Evolutionary conservation across 2,888 invertebrate species (phyloP).

Genomic region (Bombylius discolor): DNA sequence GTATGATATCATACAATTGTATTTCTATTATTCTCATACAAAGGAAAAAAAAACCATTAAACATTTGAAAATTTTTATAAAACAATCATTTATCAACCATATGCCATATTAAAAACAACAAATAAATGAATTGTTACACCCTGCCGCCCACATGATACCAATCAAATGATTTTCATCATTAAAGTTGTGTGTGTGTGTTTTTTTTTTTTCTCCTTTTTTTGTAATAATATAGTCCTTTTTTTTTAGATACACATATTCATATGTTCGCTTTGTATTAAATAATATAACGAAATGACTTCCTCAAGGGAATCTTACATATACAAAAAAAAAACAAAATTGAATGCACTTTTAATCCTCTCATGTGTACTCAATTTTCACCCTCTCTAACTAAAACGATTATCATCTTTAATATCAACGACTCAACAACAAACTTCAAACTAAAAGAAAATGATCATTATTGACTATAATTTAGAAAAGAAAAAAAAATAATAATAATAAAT

Average conservation of each 20-base stretch:
- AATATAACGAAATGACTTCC: background rate
- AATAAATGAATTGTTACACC: conserved; percentile 3
- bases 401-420: background rate
- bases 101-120: background rate
- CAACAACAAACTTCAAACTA: background rate
- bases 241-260: background rate
- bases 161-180: conserved; percentile 32
- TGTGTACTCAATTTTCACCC: conserved; percentile 29
- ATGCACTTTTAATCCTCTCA: conserved; percentile 33
- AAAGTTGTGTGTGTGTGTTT: conserved; percentile 7
- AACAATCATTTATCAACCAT: background rate
- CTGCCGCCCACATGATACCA: conserved; percentile 28
- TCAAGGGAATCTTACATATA: conserved; percentile 8
- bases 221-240: background rate
- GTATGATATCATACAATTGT: no score
- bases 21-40: no score
- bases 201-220: background rate
- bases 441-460: no score
- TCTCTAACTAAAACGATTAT: conserved; percentile 26
- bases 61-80: background rate
- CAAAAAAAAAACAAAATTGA: conserved; percentile 20
- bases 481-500: no score
- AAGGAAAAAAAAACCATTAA: no score
- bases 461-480: no score
- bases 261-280: background rate